Evolutionary conservation across 2,888 invertebrate species (phyloP).

Genomic region (Molorchus minor): DNA sequence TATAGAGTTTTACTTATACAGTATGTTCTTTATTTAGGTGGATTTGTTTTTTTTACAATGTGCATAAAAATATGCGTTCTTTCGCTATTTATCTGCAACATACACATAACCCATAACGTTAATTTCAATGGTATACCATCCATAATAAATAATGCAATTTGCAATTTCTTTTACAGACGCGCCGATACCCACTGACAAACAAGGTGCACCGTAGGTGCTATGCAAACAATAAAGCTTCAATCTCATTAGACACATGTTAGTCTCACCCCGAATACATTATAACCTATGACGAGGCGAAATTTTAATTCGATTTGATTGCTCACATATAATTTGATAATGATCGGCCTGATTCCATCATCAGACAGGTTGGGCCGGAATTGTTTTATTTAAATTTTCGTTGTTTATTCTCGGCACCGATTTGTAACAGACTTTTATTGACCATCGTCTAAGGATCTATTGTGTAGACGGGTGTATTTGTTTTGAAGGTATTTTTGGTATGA

Average conservation of each 20-base stretch:
- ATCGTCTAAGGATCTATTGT: neutral
- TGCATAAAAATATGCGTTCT: too few relatives aligned
- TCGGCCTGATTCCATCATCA: slow-evolving; percentile 26
- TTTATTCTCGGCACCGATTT: slow-evolving; percentile 25
- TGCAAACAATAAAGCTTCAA: slow-evolving; percentile 51
- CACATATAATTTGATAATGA: slow-evolving; percentile 57
- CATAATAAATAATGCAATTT: too few relatives aligned
- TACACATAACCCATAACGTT: too few relatives aligned
- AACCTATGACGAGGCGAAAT: slow-evolving; percentile 56
- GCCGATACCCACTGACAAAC: too few relatives aligned
- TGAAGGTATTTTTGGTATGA: slow-evolving; percentile 15
- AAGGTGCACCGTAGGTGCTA: slow-evolving; percentile 32
- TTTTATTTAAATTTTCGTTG: slow-evolving; percentile 38
- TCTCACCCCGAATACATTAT: slow-evolving; percentile 54
- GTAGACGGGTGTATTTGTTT: slow-evolving; percentile 14
- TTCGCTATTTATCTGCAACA: too few relatives aligned
- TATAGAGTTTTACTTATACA: too few relatives aligned
- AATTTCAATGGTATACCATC: too few relatives aligned
- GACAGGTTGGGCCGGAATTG: slow-evolving; percentile 49
- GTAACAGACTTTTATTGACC: slow-evolving; percentile 32
- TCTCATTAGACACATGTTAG: slow-evolving; percentile 56
- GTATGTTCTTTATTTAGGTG: too few relatives aligned
- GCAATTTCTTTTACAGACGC: too few relatives aligned
- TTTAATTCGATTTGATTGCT: slow-evolving; percentile 59
- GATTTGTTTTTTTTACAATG: too few relatives aligned